Evolutionary conservation across 2,888 invertebrate species (phyloP).

Genomic region (Polyploca ridens): DNA sequence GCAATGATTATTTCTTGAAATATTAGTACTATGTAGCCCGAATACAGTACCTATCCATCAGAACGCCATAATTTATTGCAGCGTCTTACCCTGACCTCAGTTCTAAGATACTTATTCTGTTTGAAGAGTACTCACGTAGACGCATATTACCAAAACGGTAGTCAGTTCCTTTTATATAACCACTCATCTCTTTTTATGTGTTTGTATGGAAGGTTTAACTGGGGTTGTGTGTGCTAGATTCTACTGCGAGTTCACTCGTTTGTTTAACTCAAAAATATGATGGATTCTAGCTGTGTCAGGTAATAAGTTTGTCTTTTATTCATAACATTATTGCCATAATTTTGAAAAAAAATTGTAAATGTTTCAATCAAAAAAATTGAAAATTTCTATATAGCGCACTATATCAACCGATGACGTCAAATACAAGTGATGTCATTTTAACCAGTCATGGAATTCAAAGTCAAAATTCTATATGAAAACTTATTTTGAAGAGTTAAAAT

Average conservation of each 20-base stretch:
- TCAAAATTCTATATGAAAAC: too few species aligned
- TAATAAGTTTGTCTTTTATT: neutral
- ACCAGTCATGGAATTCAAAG: too few species aligned
- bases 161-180: neutral
- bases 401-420: too few species aligned
- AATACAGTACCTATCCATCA: conserved; percentile 19
- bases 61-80: conserved; percentile 17
- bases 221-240: neutral
- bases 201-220: neutral
- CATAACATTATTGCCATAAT: neutral
- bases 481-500: too few species aligned
- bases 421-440: too few species aligned
- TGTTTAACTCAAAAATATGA: too few species aligned
- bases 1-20: conserved; percentile 22
- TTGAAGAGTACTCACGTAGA: neutral
- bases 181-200: conserved; percentile 7
- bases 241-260: neutral
- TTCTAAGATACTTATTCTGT: neutral
- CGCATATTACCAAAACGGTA: conserved; percentile 3
- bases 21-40: conserved; percentile 17
- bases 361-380: too few species aligned
- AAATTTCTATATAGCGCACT: too few species aligned
- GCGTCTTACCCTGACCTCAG: neutral
- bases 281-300: neutral
- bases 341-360: too few species aligned